These are phyloP conservation scores for Drosophila bifasciata DNA, from an alignment of 1,140 invertebrate genomes.

Conservation along the genomic window DNA sequence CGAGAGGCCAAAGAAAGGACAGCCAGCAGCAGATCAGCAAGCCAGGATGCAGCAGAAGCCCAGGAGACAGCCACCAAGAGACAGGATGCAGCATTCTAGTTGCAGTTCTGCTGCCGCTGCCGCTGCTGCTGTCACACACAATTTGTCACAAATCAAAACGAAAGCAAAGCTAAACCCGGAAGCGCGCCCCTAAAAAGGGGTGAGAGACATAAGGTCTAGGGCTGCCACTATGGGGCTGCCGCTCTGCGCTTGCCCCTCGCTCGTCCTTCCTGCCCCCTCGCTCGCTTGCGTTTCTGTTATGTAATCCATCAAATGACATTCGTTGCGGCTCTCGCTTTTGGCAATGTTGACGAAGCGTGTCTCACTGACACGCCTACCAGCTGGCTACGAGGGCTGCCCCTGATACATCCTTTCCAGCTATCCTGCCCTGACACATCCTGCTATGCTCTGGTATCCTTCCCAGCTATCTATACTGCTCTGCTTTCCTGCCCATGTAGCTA, in stretches of 20 bases:
- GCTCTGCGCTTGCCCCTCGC: constrained; percentile 18
- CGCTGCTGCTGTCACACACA: constrained; percentile 54
- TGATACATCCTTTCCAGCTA: constrained; percentile 16
- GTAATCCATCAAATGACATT: constrained; percentile 73
- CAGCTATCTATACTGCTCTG: no score
- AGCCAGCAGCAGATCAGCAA: not conserved
- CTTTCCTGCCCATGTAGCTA: no score
- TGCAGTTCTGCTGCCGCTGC: no score
- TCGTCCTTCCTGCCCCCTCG: no score
- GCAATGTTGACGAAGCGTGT: constrained; percentile 65
- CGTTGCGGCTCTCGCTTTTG: constrained; percentile 58
- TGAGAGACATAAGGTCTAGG: no score
- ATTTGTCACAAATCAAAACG: constrained; percentile 81
- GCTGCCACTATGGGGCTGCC: no score
- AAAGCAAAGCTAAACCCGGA: constrained; percentile 46
- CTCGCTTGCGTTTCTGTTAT: constrained; percentile 12
- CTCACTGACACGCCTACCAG: constrained; percentile 64
- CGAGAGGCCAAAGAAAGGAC: constrained; percentile 52
- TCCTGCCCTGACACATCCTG: no score
- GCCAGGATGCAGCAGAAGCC: not conserved
- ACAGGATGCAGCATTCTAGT: not conserved
- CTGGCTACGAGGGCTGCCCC: constrained; percentile 20
- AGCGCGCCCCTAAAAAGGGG: constrained; percentile 58
- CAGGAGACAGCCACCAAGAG: no score
- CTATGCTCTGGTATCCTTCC: no score